A percentile compares a stretch with the other conserved stretches of the same genome.
phyloP scores from a whole-genome alignment of 2,113 vertebrate species.

The Lanius collurio region DNA sequence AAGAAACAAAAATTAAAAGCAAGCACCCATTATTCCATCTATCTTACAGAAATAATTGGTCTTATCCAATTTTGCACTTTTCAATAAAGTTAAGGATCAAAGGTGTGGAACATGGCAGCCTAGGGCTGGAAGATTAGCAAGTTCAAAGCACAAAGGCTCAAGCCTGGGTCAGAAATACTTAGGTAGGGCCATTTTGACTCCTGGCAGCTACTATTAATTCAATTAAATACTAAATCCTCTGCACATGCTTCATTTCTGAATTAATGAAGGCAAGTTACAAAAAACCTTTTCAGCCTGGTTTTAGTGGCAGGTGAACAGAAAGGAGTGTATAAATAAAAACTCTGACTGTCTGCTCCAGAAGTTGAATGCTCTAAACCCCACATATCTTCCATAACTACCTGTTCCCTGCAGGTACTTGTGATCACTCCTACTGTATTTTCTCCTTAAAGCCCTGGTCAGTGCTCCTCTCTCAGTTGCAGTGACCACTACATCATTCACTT shows the following conservation, averaged over 20 bases:
- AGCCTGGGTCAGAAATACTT: background rate
- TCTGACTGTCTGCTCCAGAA: background rate
- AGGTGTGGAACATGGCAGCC: background rate
- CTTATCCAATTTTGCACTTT: background rate
- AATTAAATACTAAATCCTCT: background rate
- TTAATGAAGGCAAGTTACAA: background rate
- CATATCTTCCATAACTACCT: background rate
- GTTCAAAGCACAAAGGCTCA: background rate
- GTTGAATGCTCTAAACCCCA: background rate
- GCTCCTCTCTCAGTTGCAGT: background rate
- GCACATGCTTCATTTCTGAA: background rate
- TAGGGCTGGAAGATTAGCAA: background rate
- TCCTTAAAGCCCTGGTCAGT: background rate
- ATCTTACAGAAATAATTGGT: background rate
- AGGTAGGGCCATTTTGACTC: background rate
- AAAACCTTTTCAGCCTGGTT: background rate
- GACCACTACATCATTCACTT: background rate
- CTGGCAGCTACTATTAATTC: background rate
- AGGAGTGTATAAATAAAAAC: background rate
- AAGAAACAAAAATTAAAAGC: background rate
- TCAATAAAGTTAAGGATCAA: background rate
- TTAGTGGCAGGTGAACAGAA: background rate
- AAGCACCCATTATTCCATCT: background rate
- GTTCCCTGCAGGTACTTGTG: fast-evolving
- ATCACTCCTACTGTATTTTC: background rate